A percentile compares a stretch with the other conserved stretches of the same genome.
Evolutionary conservation across 2,113 vertebrate species (phyloP).

Genomic region (Speoplatyrhinus poulsoni): DNA sequence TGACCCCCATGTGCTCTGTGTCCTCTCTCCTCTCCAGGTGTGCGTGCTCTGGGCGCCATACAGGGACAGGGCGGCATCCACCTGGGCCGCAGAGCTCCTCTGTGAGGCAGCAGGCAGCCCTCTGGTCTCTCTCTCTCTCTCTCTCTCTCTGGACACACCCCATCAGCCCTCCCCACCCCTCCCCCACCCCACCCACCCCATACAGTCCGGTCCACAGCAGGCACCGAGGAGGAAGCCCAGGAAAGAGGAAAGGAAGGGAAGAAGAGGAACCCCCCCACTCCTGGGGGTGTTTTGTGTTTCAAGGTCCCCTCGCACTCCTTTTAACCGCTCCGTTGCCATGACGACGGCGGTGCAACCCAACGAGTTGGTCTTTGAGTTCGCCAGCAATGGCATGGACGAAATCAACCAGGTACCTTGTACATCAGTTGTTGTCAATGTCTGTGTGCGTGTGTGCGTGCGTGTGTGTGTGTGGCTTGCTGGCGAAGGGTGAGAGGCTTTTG

Average conservation of each 20-base stretch:
- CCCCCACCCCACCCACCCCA: not conserved
- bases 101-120: conserved; percentile 35
- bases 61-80: conserved; percentile 64
- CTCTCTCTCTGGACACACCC: not conserved
- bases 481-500: too few species aligned
- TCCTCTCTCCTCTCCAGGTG: conserved; percentile 58
- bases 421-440: too few species aligned
- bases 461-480: too few species aligned
- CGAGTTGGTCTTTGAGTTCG: conserved; percentile 87
- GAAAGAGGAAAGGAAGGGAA: not conserved
- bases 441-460: not conserved
- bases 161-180: not conserved
- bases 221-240: too few species aligned
- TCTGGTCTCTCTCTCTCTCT: conserved; percentile 28
- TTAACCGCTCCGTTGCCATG: conserved; percentile 73
- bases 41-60: conserved; percentile 68
- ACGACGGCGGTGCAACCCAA: conserved; percentile 81
- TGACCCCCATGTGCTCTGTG: conserved; percentile 19
- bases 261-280: conserved; percentile 25
- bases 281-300: conserved; percentile 19
- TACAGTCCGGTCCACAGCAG: too few species aligned
- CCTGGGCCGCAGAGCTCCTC: conserved; percentile 54
- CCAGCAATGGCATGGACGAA: conserved; percentile 88
- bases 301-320: conserved; percentile 42
- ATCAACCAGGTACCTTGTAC: conserved; percentile 74